These are phyloP conservation scores for Mobula hypostoma DNA, from an alignment of 2,113 vertebrate species.

Conservation along the genomic window DNA sequence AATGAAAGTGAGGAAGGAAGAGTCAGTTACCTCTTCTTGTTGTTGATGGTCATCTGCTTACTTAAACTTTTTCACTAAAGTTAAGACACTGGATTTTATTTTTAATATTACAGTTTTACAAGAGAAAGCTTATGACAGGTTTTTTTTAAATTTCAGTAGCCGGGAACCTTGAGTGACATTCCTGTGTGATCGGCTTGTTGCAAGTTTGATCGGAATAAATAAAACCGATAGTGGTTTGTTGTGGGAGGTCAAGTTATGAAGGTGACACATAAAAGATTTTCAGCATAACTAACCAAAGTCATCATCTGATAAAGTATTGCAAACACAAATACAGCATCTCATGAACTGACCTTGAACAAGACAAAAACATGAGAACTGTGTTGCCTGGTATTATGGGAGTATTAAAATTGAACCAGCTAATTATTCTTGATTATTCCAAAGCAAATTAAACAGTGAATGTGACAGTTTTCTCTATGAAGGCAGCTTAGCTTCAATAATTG, in stretches of 20 bases:
- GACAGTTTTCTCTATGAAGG: conserved; percentile 1
- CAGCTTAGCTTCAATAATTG: neutral
- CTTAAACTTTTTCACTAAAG: neutral
- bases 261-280: neutral
- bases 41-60: neutral
- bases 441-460: neutral
- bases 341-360: neutral
- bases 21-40: neutral
- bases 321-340: neutral
- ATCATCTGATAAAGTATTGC: neutral
- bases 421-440: neutral
- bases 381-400: conserved; percentile 1
- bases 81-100: neutral
- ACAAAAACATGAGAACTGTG: neutral
- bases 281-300: neutral
- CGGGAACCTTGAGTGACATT: neutral
- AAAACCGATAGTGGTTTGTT: neutral
- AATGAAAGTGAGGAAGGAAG: neutral
- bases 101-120: neutral
- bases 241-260: neutral
- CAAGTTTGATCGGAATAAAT: neutral
- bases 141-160: neutral
- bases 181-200: neutral
- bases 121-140: neutral
- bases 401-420: conserved; percentile 12